Conservation (phyloP, 1,140 invertebrate species). For the Euschistus heros region DNA sequence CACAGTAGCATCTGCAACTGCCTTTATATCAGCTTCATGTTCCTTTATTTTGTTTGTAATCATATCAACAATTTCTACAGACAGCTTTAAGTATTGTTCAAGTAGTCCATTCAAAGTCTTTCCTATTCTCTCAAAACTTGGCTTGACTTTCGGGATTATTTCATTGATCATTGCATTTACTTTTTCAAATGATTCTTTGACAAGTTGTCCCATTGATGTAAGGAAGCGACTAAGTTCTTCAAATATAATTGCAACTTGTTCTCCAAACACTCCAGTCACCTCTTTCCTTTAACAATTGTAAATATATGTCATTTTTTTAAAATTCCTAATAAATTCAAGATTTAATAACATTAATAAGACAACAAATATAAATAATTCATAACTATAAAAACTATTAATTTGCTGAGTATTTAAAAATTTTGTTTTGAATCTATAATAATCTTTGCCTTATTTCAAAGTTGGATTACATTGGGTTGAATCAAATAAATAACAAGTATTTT, state of each 20-base stretch:
- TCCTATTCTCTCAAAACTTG: constrained; percentile 41
- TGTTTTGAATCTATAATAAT: too few relatives aligned
- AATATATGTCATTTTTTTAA: too few relatives aligned
- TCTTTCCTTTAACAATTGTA: constrained; percentile 17
- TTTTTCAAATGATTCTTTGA: constrained; percentile 29
- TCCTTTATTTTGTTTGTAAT: constrained; percentile 32
- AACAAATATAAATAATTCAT: too few relatives aligned
- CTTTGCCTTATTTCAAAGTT: too few relatives aligned
- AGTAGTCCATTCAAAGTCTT: constrained; percentile 36
- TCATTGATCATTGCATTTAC: constrained; percentile 38
- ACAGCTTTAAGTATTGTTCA: constrained; percentile 39
- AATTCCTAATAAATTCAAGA: too few relatives aligned
- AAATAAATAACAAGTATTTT: too few relatives aligned
- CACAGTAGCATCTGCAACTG: constrained; percentile 42
- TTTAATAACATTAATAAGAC: too few relatives aligned
- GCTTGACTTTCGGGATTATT: constrained; percentile 44
- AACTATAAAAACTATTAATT: too few relatives aligned
- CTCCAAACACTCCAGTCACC: constrained; percentile 11
- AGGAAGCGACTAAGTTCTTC: constrained; percentile 30
- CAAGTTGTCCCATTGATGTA: constrained; percentile 34
- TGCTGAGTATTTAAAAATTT: too few relatives aligned
- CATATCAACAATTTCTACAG: constrained; percentile 36
- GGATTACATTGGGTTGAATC: too few relatives aligned
- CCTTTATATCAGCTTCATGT: constrained; percentile 53
- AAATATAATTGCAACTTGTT: constrained; percentile 7